phyloP scores from a whole-genome alignment of 2,797 vertebrate species.

The Danio kyathit region DNA sequence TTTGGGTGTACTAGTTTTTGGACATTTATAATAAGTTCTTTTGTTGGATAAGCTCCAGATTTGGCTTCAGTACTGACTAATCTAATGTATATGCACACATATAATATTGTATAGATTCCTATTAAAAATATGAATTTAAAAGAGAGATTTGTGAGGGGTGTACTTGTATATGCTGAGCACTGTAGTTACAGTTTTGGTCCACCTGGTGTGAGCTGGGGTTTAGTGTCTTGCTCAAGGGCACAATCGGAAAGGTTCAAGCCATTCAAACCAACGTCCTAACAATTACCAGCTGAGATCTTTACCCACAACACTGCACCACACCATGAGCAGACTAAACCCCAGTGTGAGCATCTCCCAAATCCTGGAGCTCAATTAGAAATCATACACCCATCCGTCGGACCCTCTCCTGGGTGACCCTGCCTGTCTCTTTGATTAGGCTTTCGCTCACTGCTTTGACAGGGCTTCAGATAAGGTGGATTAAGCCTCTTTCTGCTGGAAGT shows the following conservation, averaged over 20 bases:
- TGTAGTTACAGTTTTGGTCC: background rate
- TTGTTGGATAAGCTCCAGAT: no score
- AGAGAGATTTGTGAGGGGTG: no score
- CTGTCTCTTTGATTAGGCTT: constrained; percentile 58
- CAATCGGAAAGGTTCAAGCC: constrained; percentile 2
- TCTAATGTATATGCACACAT: no score
- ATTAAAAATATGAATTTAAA: no score
- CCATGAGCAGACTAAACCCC: constrained; percentile 6
- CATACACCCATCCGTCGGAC: constrained; percentile 23
- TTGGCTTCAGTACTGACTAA: no score
- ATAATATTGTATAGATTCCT: no score
- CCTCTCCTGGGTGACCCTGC: constrained; percentile 48
- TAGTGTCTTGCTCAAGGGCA: constrained; percentile 1
- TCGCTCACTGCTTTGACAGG: constrained; percentile 50
- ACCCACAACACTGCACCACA: constrained; percentile 8
- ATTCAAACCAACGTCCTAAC: background rate
- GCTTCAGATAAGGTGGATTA: constrained; percentile 56
- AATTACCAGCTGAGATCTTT: constrained; percentile 13
- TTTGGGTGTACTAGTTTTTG: no score
- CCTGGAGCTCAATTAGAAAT: constrained; percentile 47
- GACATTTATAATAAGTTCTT: no score
- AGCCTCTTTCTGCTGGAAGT: constrained; percentile 50
- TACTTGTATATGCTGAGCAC: no score
- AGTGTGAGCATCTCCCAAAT: constrained; percentile 17
- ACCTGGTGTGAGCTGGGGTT: background rate